A percentile compares a stretch with the other conserved stretches of the same genome.
Evolutionary conservation across 2,888 invertebrate genomes (phyloP).

Genomic region (Ophion ellenae): DNA sequence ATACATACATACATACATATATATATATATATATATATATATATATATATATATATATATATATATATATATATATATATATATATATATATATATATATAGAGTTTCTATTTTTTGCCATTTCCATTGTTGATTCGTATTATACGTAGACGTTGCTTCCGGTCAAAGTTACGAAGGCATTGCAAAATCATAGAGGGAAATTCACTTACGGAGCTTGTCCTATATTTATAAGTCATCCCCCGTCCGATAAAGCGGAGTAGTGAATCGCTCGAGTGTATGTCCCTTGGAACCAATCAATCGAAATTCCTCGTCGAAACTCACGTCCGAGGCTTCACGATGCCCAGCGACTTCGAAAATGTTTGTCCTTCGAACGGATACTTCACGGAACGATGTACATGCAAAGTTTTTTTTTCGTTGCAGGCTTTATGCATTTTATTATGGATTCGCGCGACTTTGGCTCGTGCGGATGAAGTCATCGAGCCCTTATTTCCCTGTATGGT

Average conservation of each 20-base stretch:
- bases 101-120: too few relatives aligned
- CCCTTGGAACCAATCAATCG: slow-evolving; percentile 73
- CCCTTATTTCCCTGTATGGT: slow-evolving; percentile 10
- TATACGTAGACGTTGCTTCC: too few relatives aligned
- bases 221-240: slow-evolving; percentile 65
- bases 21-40: too few relatives aligned
- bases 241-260: slow-evolving; percentile 61
- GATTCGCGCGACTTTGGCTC: slow-evolving; percentile 39
- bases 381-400: slow-evolving; percentile 11
- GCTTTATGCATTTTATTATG: slow-evolving; percentile 3
- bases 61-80: too few relatives aligned
- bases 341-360: slow-evolving; percentile 39
- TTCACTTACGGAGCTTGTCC: neutral
- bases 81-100: too few relatives aligned
- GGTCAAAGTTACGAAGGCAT: too few relatives aligned
- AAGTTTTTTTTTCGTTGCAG: slow-evolving; percentile 6
- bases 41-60: too few relatives aligned
- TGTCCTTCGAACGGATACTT: slow-evolving; percentile 20
- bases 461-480: slow-evolving; percentile 23
- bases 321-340: slow-evolving; percentile 65
- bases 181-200: neutral
- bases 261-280: slow-evolving; percentile 77
- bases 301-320: slow-evolving; percentile 72
- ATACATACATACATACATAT: too few relatives aligned
- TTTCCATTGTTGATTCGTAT: too few relatives aligned